Conservation (phyloP, 2,797 vertebrate genomes). For the Pseudochirops corinnae region DNA sequence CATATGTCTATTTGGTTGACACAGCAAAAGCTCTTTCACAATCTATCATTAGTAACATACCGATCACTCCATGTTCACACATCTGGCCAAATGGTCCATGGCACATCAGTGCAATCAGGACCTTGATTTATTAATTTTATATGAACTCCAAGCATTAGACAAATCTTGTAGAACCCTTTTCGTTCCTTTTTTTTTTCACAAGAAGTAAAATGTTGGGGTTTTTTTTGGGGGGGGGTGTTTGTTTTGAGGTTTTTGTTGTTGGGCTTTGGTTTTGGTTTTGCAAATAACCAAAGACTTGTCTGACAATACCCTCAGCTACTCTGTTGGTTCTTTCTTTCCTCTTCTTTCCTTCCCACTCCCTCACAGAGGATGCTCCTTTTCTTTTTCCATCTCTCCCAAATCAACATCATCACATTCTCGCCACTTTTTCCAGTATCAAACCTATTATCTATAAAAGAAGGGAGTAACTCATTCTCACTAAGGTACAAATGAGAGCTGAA, state of each 20-base stretch:
- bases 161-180: constrained; percentile 27
- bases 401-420: background rate
- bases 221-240: no score
- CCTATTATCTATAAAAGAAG: background rate
- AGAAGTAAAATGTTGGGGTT: background rate
- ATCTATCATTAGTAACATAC: background rate
- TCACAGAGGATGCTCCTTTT: background rate
- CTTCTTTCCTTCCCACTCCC: background rate
- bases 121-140: constrained; percentile 1
- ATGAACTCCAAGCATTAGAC: constrained; percentile 29
- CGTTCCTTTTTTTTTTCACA: background rate
- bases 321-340: constrained; percentile 17
- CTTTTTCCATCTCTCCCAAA: background rate
- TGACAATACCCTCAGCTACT: background rate
- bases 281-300: constrained; percentile 27
- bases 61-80: background rate
- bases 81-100: background rate
- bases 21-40: constrained; percentile 26
- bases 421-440: background rate
- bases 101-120: background rate
- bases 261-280: background rate
- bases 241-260: background rate
- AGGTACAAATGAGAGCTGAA: background rate
- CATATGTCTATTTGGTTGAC: constrained; percentile 3
- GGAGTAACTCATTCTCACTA: constrained; percentile 2